These are phyloP conservation scores for Antennarius maculatus DNA, from an alignment of 2,797 vertebrate genomes.

Conservation along the genomic window DNA sequence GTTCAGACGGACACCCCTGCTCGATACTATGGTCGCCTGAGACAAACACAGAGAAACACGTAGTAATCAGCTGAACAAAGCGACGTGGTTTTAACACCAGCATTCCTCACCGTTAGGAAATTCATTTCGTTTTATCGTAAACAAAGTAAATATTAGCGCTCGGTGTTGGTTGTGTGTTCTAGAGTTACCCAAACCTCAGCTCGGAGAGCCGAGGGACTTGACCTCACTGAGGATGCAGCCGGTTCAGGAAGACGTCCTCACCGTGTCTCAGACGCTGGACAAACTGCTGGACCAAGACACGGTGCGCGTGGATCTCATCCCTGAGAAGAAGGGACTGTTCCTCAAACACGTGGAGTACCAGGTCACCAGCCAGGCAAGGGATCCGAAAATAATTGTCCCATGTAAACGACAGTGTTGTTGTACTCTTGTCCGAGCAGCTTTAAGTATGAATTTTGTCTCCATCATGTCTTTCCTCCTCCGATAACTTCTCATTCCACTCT, in stretches of 20 bases:
- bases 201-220: conserved; percentile 78
- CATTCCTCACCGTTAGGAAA: conserved; percentile 48
- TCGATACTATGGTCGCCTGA: conserved; percentile 2
- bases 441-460: not conserved
- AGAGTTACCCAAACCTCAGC: conserved; percentile 87
- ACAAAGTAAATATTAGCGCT: conserved; percentile 49
- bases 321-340: conserved; percentile 98
- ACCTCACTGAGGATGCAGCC: conserved; percentile 86
- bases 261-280: conserved; percentile 86
- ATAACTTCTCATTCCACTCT: not conserved
- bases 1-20: conserved; percentile 22
- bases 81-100: conserved; percentile 26
- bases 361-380: conserved; percentile 91
- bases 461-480: not conserved
- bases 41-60: conserved; percentile 23
- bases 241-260: conserved; percentile 85
- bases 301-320: conserved; percentile 92
- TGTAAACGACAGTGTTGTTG: not conserved
- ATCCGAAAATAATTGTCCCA: not conserved
- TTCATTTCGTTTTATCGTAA: conserved; percentile 16
- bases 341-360: conserved; percentile 99
- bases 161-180: conserved; percentile 32
- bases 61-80: conserved; percentile 14
- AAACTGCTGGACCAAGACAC: conserved; percentile 88
- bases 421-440: not conserved